Evolutionary conservation across 2,888 invertebrate species (phyloP).

Genomic region (Enchytraeus crypticus): DNA sequence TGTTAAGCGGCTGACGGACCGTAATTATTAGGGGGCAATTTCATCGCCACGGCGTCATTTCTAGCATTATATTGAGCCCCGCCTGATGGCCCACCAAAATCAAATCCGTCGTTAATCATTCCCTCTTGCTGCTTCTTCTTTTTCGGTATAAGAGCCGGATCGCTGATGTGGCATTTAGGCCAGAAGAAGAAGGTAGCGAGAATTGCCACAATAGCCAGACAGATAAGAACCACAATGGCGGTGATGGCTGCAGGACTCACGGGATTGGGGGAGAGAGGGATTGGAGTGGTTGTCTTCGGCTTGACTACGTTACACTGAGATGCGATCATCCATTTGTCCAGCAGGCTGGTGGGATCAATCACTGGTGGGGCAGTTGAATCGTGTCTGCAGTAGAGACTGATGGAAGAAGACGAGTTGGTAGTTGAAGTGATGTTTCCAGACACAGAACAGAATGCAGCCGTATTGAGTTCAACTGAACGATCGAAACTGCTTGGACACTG

Average conservation of each 20-base stretch:
- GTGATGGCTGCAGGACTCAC: slow-evolving; percentile 9
- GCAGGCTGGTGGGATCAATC: too few species aligned
- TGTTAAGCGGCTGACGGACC: neutral
- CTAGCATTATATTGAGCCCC: neutral
- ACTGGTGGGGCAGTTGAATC: too few species aligned
- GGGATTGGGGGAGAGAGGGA: slow-evolving; percentile 8
- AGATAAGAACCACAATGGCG: slow-evolving; percentile 13
- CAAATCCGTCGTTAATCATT: neutral
- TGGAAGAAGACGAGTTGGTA: too few species aligned
- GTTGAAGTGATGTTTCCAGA: too few species aligned
- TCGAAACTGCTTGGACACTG: too few species aligned
- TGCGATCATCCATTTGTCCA: too few species aligned
- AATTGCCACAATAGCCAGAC: slow-evolving; percentile 6
- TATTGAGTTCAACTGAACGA: too few species aligned
- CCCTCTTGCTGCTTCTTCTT: neutral
- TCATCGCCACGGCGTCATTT: neutral
- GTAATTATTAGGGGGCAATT: neutral
- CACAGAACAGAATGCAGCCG: too few species aligned
- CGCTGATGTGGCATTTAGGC: slow-evolving; percentile 9
- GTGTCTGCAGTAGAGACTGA: too few species aligned
- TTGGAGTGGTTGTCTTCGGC: neutral
- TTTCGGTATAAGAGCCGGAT: neutral
- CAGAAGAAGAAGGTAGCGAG: slow-evolving; percentile 16
- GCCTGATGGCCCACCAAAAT: neutral
- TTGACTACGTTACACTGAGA: too few species aligned